Evolutionary conservation across 1,140 invertebrate species (phyloP), one percentile per base, ranked within the genome.

Genomic region (Arctopsyche grandis): DNA sequence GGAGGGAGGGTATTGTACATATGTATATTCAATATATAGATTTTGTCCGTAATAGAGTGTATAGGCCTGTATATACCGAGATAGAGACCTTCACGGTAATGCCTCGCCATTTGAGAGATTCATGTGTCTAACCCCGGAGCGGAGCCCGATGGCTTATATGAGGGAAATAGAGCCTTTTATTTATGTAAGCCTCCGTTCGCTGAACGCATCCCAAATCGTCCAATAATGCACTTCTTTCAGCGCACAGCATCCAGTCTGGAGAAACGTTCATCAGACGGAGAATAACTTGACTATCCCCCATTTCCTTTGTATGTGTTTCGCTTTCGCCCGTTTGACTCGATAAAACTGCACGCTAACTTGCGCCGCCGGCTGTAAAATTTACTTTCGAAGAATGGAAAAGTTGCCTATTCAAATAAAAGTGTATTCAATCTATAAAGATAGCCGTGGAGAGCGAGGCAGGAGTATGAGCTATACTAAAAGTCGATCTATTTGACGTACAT

Each of bases 191-290:
- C 78, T 58, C 77, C 14, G 1, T 38, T 22, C 22, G 12, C 12
- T 58, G 76, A 38, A 78, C 78, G 80, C 69, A 82, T 82, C 74
- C 80, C 44, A 75, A 79, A 78, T 79, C 69, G 78, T 60, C 78
- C 78, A 79, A 82, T 79, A 82, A 82, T 82, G 80, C 80, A 82
- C 26, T 77, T 75, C 78, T 81, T 79, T 81, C 80, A 79, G 78
- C 80, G 78, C 10, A 58, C 60, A 38, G 29, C 29, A 38, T 38
- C 3, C 29, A 38, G 3, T 38, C 29, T 7, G 29, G 29, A 4
- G 7, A 38, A 38, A 38, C 3, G 29, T 38, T 38, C 29, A 38
- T 38, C 29, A 38, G 29, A 38, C 29, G 7, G 7, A 7, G 29
- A 38, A 38, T 38, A 38, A 38, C 29, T 38, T 7, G 29, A 38